These are phyloP conservation scores for Amniataba percoides DNA, from an alignment of 2,797 vertebrate genomes.

Conservation along the genomic window DNA sequence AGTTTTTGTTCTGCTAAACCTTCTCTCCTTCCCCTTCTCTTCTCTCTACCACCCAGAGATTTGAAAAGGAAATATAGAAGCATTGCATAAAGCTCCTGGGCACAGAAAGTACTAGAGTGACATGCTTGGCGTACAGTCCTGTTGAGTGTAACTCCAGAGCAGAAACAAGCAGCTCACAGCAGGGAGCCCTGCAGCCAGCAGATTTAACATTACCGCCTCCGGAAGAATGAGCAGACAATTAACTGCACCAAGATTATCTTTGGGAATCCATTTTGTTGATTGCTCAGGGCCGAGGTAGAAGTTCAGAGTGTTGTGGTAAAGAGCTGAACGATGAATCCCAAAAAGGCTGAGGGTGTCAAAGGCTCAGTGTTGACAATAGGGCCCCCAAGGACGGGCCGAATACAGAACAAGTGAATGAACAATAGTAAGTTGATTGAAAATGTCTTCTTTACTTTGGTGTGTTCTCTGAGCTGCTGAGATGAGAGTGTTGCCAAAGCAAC, in stretches of 20 bases:
- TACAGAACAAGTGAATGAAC: constrained; percentile 32
- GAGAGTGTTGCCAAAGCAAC: constrained; percentile 66
- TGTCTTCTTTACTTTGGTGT: constrained; percentile 16
- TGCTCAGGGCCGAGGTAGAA: constrained; percentile 5
- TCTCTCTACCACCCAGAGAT: neutral
- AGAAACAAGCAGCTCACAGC: constrained; percentile 16
- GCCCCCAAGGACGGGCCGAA: constrained; percentile 5
- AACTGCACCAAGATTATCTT: constrained; percentile 33
- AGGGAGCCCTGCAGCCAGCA: constrained; percentile 6
- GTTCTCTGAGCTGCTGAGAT: constrained; percentile 6
- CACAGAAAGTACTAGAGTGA: neutral
- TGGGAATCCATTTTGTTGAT: constrained; percentile 30
- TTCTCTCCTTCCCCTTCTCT: too few relatives aligned
- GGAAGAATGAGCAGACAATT: constrained; percentile 25
- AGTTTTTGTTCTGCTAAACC: constrained; percentile 28
- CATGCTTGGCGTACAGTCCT: neutral
- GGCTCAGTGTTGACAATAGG: neutral
- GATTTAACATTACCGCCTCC: constrained; percentile 16
- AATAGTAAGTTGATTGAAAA: constrained; percentile 6
- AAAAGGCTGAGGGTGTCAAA: constrained; percentile 29
- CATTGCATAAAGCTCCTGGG: neutral
- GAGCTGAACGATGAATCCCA: constrained; percentile 11
- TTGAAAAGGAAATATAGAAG: neutral
- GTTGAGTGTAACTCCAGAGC: constrained; percentile 15
- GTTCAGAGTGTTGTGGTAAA: constrained; percentile 6